Percentiles rank a stretch among this genome's conserved stretches.
Evolutionary conservation across 2,113 vertebrate species (phyloP).

Genomic region (Notothenia rossii): DNA sequence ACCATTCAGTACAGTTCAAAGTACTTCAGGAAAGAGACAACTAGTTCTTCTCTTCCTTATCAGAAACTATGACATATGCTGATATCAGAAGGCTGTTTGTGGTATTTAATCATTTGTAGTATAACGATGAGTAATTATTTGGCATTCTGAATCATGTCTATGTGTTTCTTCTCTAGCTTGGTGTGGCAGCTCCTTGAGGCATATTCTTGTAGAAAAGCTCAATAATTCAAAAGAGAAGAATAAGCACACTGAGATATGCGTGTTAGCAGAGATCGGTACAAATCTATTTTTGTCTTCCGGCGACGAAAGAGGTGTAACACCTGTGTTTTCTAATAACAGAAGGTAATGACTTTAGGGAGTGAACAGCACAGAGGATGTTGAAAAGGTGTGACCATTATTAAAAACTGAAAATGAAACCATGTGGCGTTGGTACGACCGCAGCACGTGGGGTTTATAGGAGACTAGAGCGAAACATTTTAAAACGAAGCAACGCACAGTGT

Average conservation of each 20-base stretch:
- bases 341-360: neutral
- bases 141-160: neutral
- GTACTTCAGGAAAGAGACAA: neutral
- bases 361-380: conserved; percentile 16
- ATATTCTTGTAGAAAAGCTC: neutral
- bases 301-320: neutral
- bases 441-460: neutral
- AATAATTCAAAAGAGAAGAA: neutral
- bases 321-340: neutral
- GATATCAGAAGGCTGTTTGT: neutral
- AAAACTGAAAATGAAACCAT: conserved; percentile 35
- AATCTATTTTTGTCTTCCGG: neutral
- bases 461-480: neutral
- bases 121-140: neutral
- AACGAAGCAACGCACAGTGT: neutral
- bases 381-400: neutral
- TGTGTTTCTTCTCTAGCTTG: neutral
- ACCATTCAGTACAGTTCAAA: neutral
- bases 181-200: neutral
- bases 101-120: neutral
- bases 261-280: neutral
- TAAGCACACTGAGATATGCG: neutral
- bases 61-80: neutral
- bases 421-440: neutral
- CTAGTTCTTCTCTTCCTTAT: neutral